Conservation (phyloP, 2,797 vertebrate genomes). For the Pampus argenteus region DNA sequence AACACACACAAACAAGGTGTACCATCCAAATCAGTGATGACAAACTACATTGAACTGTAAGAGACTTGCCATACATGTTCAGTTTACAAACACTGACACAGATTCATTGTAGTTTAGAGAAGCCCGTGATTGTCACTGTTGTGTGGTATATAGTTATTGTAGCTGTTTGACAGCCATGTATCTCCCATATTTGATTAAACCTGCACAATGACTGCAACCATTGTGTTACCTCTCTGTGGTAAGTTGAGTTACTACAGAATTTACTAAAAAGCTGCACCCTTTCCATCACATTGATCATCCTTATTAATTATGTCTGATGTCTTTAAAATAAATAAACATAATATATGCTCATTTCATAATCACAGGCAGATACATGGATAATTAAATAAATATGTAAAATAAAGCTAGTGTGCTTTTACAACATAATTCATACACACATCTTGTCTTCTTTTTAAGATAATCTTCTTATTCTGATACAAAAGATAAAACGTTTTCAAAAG, state of each 20-base stretch:
- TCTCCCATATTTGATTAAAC: conserved; percentile 56
- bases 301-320: conserved; percentile 19
- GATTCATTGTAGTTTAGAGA: conserved; percentile 60
- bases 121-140: conserved; percentile 80
- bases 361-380: background rate
- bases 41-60: conserved; percentile 51
- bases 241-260: conserved; percentile 45
- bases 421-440: conserved; percentile 18
- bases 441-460: conserved; percentile 27
- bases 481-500: conserved; percentile 17
- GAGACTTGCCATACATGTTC: conserved; percentile 43
- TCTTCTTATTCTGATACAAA: conserved; percentile 35
- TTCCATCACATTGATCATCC: conserved; percentile 23
- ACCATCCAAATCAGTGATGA: conserved; percentile 51
- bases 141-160: conserved; percentile 65
- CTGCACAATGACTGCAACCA: conserved; percentile 60
- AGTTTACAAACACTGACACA: conserved; percentile 62
- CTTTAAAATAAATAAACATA: conserved; percentile 16
- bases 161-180: conserved; percentile 81
- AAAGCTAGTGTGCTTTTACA: conserved; percentile 60
- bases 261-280: conserved; percentile 59
- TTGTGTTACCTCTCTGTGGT: conserved; percentile 62
- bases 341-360: conserved; percentile 11
- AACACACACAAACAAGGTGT: conserved; percentile 12
- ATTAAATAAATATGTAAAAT: conserved; percentile 43